Conservation (phyloP, 2,797 vertebrate genomes). For the Taenioides sp. region DNA sequence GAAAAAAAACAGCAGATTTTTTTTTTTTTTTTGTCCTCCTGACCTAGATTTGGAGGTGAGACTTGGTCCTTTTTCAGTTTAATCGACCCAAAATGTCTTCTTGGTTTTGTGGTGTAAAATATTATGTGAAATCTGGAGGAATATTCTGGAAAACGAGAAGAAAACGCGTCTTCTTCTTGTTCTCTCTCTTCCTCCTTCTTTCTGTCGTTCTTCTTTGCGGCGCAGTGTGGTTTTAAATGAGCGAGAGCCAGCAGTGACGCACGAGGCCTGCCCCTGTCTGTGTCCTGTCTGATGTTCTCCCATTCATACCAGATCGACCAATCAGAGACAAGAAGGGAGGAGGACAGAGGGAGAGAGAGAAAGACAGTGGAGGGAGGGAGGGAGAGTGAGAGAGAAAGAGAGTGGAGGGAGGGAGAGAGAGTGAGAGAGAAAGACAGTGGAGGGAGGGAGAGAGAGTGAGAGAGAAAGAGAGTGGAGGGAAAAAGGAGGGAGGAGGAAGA, state of each 20-base stretch:
- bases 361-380: neutral
- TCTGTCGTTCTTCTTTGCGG: neutral
- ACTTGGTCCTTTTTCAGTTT: neutral
- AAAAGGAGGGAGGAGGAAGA: neutral
- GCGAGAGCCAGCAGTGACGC: constrained; percentile 1
- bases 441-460: neutral
- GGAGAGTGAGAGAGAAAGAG: neutral
- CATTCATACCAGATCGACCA: neutral
- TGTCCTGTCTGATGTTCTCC: neutral
- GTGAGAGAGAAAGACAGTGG: neutral
- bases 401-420: neutral
- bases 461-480: neutral
- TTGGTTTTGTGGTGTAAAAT: too few species aligned
- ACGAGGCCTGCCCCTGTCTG: constrained; percentile 12
- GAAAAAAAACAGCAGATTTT: neutral
- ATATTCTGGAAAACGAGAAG: neutral
- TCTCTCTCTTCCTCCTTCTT: neutral
- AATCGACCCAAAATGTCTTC: neutral
- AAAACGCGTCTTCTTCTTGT: neutral
- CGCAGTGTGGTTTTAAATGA: constrained; percentile 3
- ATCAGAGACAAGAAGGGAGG: neutral
- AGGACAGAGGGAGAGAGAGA: neutral
- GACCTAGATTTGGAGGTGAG: constrained; percentile 42
- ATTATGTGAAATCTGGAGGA: neutral
- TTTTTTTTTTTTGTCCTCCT: constrained; percentile 1